Base-by-base conservation (phyloP, 2,888 invertebrate species). In the Sphinx pinastri region DNA sequence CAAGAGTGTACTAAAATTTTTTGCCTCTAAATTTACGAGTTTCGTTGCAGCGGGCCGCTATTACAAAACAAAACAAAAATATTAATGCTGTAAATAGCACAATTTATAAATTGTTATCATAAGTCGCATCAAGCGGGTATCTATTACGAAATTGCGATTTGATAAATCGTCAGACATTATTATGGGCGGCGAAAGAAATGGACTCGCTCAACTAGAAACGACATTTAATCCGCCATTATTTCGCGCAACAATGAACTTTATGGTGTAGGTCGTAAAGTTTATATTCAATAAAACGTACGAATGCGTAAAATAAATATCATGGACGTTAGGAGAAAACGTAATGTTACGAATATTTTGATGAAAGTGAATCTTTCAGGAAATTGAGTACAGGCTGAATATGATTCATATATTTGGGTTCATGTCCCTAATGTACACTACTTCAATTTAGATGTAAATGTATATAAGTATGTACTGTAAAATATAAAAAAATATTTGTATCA, bases 121-220 rank as follows among this genome's bases (percentile, higher is more conserved):
- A 83, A 83, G 85, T 87, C 88, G 82, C 88, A 91, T 91, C 91
- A 89, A 88, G 88, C 88, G 85, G 88, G 90, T 93, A 92, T 94
- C 92, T 94, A 92, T 94, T 93, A 93, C 92, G 90, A 88, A 92
- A 93, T 93, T 93, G 94, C 91, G 86, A 91, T 93, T 93, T 94
- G 92, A 94, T 91, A 92, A 93, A 94, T 93, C 89, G 88, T 88
- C 89, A 86, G 89, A 90, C 93, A 93, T 93, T 93, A 93, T 92
- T 89, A 89, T 87, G 87, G 90, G 90, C 89, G 92, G 87, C 85
- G 85, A 90, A 93, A 93, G 91, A 91, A 94, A 93, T 94, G 91
- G 91, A 88, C 88, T 84, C 87, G 85, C 88, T 91, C 85, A 88
- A 88, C 82, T 84, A 80, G 82, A 89, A 92, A 89, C 84, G 86